phyloP scores from a whole-genome alignment of 2,797 vertebrate species.

The Danio aesculapii region DNA sequence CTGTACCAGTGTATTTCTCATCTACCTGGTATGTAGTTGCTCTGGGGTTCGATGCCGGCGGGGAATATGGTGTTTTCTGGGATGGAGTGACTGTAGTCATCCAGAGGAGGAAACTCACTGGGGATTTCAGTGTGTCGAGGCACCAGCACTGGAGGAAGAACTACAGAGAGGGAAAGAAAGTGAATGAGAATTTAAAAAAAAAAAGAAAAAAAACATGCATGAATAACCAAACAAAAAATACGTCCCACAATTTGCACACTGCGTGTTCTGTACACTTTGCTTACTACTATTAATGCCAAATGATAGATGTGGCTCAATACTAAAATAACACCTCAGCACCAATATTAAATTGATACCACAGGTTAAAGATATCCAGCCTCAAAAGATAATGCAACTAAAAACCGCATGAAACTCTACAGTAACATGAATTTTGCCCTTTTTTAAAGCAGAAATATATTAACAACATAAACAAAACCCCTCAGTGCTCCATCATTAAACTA shows the following conservation, averaged over 20 bases:
- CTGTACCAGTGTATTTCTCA: neutral
- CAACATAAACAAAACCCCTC: too few species aligned
- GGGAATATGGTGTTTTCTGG: constrained; percentile 99
- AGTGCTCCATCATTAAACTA: too few species aligned
- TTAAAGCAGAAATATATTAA: too few species aligned
- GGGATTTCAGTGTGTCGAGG: constrained; percentile 97
- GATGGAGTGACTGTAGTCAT: constrained; percentile 98
- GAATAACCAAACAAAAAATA: neutral
- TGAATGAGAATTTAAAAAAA: neutral
- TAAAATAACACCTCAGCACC: too few species aligned
- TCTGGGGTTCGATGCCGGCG: constrained; percentile 96
- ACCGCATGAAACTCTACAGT: too few species aligned
- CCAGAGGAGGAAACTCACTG: constrained; percentile 92
- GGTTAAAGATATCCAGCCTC: too few species aligned
- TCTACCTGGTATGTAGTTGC: constrained; percentile 98
- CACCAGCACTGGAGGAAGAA: constrained; percentile 95
- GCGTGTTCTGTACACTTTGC: too few species aligned
- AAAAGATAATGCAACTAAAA: too few species aligned
- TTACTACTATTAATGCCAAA: too few species aligned
- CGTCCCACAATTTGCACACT: too few species aligned
- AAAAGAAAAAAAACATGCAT: neutral
- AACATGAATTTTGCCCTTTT: too few species aligned
- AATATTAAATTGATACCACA: too few species aligned
- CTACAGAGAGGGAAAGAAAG: constrained; percentile 69
- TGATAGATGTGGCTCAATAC: neutral